Evolutionary conservation across 1,140 invertebrate species (phyloP), one percentile per base, ranked within the genome.

Genomic region (Diplogasteroides magnus): DNA sequence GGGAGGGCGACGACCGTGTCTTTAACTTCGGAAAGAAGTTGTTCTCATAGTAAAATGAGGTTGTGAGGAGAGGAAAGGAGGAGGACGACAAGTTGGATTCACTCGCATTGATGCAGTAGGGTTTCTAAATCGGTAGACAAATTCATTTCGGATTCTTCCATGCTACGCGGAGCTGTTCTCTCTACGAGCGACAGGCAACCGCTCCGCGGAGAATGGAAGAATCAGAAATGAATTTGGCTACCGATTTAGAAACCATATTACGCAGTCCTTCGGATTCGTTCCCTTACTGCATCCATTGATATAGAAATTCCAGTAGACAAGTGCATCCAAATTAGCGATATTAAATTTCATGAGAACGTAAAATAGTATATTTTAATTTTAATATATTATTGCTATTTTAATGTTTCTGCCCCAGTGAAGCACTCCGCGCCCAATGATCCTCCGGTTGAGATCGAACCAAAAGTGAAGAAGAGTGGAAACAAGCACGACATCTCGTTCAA

Each of bases 1-100:
- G 23, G 59, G 27, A 60, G 14, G 59, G 60, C n/a, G 62, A 28
- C 19, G 6, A 48, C 19, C 6, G 19, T 6, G 32, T 37, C 14
- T 81, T 82, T 61, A 81, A 82, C n/a, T 82, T 80, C 48, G 80
- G 80, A 27, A 82, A 82, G 60, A 76, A 71, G 29, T 83, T 83
- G 61, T 78, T 82, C 31, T 69, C 67, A 19, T 77, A 74, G 15
- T 82, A 82, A 65, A 77, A 82, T 67, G 80, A 82, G 67, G 80
- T 82, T 13, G 64, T 72, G 25, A 73, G 57, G 28, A 31, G 68
- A 25, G 67, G 72, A 61, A 73, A 71, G 55, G 80, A 82, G 55
- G 81, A 83, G 11, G 80, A 82, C 65, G 80, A 83, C 11, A 81
- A 80, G 32, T 59, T 82, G 28, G 81, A 82, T 31, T 71, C 67